Evolutionary conservation across 2,113 vertebrate genomes (phyloP).

Genomic region (Eulacestoma nigropectus): DNA sequence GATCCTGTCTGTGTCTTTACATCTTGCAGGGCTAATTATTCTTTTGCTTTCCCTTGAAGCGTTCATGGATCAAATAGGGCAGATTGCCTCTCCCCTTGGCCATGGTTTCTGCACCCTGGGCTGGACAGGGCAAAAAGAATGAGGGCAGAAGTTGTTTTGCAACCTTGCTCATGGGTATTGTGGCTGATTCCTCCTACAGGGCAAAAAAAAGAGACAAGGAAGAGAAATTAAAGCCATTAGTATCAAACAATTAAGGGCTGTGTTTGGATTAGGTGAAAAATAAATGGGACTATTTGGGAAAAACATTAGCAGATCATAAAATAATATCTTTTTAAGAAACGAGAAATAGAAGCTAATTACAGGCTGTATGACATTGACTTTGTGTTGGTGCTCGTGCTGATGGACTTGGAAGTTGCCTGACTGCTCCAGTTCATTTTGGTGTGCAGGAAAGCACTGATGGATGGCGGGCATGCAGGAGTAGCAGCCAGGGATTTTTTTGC

Average conservation of each 20-base stretch:
- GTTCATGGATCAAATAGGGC: background rate
- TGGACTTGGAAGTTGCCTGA: background rate
- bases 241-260: conserved; percentile 9
- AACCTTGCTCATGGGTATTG: background rate
- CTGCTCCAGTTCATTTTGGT: background rate
- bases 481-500: background rate
- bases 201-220: background rate
- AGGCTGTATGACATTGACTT: background rate
- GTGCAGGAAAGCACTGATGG: background rate
- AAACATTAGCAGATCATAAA: conserved; percentile 18
- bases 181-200: background rate
- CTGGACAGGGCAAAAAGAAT: background rate
- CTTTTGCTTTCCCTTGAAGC: background rate
- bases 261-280: background rate
- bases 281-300: background rate
- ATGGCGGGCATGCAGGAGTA: background rate
- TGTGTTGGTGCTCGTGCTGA: background rate
- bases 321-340: background rate
- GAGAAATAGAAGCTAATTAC: background rate
- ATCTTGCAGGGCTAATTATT: background rate
- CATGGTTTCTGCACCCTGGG: background rate
- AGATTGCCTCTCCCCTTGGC: background rate
- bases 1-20: background rate
- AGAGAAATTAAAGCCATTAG: conserved; percentile 18
- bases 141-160: background rate